phyloP scores from a whole-genome alignment of 2,888 invertebrate genomes.

The Drosophila lacicola region DNA sequence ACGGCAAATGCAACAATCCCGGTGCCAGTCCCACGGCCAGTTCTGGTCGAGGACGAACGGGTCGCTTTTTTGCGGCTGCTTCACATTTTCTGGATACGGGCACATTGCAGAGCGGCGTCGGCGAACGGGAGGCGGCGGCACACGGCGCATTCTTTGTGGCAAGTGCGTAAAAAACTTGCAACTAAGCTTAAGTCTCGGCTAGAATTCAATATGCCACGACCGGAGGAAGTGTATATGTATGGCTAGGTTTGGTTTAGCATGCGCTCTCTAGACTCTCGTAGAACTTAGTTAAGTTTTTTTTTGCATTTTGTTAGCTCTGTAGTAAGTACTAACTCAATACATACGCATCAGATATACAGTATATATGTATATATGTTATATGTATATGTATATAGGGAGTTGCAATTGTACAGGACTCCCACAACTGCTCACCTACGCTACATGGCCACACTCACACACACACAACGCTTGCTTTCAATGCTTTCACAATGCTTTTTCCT shows the following conservation, averaged over 20 bases:
- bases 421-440: constrained; percentile 30
- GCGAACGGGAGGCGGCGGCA: constrained; percentile 8
- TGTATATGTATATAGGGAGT: constrained; percentile 22
- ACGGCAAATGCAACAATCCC: constrained; percentile 5
- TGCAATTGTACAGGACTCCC: constrained; percentile 14
- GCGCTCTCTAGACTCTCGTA: constrained; percentile 39
- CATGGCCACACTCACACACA: constrained; percentile 54
- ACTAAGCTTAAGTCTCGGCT: constrained; percentile 16
- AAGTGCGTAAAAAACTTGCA: constrained; percentile 63
- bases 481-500: constrained; percentile 28
- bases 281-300: constrained; percentile 19
- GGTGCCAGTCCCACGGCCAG: constrained; percentile 15
- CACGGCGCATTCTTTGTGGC: constrained; percentile 52
- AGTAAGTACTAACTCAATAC: constrained; percentile 7
- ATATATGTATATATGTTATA: not conserved
- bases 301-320: constrained; percentile 39
- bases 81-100: constrained; percentile 69
- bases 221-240: constrained; percentile 18
- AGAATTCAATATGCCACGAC: not conserved
- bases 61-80: constrained; percentile 75
- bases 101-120: constrained; percentile 41
- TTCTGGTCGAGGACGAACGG: constrained; percentile 62
- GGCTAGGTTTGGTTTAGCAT: constrained; percentile 51
- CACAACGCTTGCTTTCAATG: constrained; percentile 63
- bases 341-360: not conserved